phyloP scores from a whole-genome alignment of 2,113 vertebrate genomes.

The Pachypanchax playfairii region DNA sequence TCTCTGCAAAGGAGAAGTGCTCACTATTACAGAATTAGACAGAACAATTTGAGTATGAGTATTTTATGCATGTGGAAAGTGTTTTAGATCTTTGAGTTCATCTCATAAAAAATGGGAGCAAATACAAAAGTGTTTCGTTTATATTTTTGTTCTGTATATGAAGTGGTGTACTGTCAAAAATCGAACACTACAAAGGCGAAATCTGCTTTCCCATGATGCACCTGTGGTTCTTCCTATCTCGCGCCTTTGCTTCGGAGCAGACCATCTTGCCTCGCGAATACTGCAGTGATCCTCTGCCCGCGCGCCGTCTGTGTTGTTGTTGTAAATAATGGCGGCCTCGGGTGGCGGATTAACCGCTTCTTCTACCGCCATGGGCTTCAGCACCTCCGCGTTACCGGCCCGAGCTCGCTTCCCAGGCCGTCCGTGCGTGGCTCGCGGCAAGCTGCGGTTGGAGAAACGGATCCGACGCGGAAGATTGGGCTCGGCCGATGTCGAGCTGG shows the following conservation, averaged over 20 bases:
- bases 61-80: too few species aligned
- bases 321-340: conserved; percentile 90
- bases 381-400: conserved; percentile 61
- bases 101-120: too few species aligned
- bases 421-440: conserved; percentile 75
- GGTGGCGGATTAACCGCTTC: conserved; percentile 83
- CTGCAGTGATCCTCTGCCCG: conserved; percentile 50
- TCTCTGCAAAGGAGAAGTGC: too few species aligned
- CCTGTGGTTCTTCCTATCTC: conserved; percentile 73
- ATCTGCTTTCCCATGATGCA: conserved; percentile 77
- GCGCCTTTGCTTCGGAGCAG: conserved; percentile 76
- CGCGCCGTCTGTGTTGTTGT: conserved; percentile 75
- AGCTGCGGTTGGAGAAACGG: conserved; percentile 73
- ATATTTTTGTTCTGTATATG: too few species aligned
- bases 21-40: too few species aligned
- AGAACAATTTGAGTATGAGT: too few species aligned
- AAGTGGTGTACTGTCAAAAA: too few species aligned
- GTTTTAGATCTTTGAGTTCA: too few species aligned
- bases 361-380: conserved; percentile 70
- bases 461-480: conserved; percentile 72
- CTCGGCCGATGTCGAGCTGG: conserved; percentile 66
- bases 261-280: conserved; percentile 76
- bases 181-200: background rate
- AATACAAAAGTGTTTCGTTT: too few species aligned
- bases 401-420: conserved; percentile 88